Conservation (phyloP, 2,797 vertebrate species). For the Orientallactaga sibirica region DNA sequence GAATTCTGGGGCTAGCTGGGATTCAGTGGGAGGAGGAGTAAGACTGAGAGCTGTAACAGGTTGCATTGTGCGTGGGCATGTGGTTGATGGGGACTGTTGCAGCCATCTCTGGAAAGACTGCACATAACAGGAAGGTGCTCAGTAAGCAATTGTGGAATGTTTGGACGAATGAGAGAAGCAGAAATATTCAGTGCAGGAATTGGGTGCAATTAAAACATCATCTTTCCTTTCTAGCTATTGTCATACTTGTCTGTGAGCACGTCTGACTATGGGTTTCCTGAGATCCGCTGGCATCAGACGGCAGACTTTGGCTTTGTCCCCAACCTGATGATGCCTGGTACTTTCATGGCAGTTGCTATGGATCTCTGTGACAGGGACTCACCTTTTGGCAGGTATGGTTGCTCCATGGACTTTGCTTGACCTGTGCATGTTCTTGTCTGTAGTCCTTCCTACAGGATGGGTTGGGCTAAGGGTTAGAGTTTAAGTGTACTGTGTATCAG, state of each 20-base stretch:
- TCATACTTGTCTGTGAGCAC: constrained; percentile 39
- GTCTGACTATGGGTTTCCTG: constrained; percentile 81
- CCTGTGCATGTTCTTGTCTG: background rate
- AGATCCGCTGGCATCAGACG: constrained; percentile 97
- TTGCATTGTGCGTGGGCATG: background rate
- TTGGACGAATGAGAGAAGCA: background rate
- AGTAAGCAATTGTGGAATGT: background rate
- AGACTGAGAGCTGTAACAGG: background rate
- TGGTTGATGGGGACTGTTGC: background rate
- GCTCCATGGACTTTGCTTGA: background rate
- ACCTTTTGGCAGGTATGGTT: constrained; percentile 90
- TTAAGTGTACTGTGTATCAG: background rate
- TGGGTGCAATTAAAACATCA: background rate
- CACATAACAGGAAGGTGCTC: background rate
- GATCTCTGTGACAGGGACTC: constrained; percentile 93
- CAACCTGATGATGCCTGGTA: constrained; percentile 91
- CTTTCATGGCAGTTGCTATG: constrained; percentile 96
- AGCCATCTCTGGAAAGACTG: background rate
- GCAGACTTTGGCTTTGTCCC: constrained; percentile 92
- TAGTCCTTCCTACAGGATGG: background rate
- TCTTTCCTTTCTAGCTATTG: constrained; percentile 83
- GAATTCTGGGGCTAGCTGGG: background rate
- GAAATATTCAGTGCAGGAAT: background rate
- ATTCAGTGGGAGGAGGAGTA: background rate
- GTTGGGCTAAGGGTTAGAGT: background rate